Percentiles rank a stretch among this genome's conserved stretches.
Evolutionary conservation across 1,140 invertebrate genomes (phyloP).

Genomic region (Idris sp.): DNA sequence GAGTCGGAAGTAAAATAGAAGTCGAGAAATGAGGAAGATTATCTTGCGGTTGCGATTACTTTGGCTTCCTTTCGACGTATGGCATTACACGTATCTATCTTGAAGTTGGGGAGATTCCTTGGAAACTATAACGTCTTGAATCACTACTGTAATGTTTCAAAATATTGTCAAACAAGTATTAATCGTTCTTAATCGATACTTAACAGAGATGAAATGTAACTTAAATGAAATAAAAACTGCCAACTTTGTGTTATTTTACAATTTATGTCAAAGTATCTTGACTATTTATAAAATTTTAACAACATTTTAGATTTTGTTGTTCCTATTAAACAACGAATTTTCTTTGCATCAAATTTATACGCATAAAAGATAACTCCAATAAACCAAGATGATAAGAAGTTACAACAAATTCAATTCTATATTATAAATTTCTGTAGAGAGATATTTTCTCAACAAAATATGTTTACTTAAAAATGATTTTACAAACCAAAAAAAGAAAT

Average conservation of each 20-base stretch:
- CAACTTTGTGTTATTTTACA: too few relatives aligned
- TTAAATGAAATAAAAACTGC: too few relatives aligned
- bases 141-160: conserved; percentile 25
- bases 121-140: conserved; percentile 35
- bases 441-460: conserved; percentile 22
- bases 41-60: conserved; percentile 76
- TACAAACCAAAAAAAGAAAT: conserved; percentile 8
- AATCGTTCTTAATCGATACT: conserved; percentile 7
- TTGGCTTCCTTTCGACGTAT: conserved; percentile 75
- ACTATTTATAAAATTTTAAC: too few relatives aligned
- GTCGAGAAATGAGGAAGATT: conserved; percentile 71
- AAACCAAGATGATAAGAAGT: conserved; percentile 22
- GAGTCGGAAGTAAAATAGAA: conserved; percentile 64
- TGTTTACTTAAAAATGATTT: conserved; percentile 5
- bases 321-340: conserved; percentile 20
- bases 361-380: conserved; percentile 8
- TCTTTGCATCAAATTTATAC: conserved; percentile 22
- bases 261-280: too few relatives aligned
- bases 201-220: too few relatives aligned
- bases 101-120: conserved; percentile 36
- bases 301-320: too few relatives aligned
- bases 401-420: conserved; percentile 40
- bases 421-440: conserved; percentile 32
- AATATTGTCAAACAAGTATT: conserved; percentile 36
- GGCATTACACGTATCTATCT: conserved; percentile 67